Conservation (phyloP, 2,113 vertebrate genomes). For the Amphiprion percula region DNA sequence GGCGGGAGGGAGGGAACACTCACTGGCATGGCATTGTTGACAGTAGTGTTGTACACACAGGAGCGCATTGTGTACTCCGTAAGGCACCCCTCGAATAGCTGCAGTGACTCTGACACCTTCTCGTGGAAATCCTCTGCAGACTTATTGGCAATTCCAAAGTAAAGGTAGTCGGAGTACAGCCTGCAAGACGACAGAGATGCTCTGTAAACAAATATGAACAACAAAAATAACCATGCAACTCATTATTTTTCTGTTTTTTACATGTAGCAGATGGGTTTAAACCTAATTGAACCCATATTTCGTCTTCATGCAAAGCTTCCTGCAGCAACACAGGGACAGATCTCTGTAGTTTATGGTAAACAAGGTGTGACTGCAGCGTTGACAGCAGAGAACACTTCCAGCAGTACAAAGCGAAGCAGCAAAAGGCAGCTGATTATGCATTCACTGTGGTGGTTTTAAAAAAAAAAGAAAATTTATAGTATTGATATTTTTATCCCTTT, state of each 20-base stretch:
- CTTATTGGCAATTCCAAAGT: constrained; percentile 96
- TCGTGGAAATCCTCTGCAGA: constrained; percentile 96
- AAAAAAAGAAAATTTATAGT: not conserved
- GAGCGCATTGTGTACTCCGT: constrained; percentile 89
- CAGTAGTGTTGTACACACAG: constrained; percentile 95
- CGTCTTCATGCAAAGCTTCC: not conserved
- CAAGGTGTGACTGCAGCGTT: not conserved
- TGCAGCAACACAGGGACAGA: not conserved
- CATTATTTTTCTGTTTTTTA: not conserved
- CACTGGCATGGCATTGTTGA: constrained; percentile 96
- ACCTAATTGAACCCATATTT: not conserved
- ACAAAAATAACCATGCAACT: not conserved
- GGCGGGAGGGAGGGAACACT: constrained; percentile 65
- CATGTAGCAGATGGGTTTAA: not conserved
- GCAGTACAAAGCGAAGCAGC: not conserved
- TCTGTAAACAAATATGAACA: constrained; percentile 13
- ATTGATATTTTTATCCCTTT: not conserved
- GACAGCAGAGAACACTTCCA: not conserved
- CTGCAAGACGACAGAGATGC: constrained; percentile 73
- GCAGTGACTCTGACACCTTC: constrained; percentile 93
- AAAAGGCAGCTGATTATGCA: constrained; percentile 7
- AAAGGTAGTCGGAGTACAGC: constrained; percentile 97
- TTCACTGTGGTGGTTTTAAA: not conserved
- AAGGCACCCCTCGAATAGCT: constrained; percentile 93
- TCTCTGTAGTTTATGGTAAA: not conserved